A percentile compares a stretch with the other conserved stretches of the same genome.
These are phyloP conservation scores for Ceuthmochares aereus DNA, from an alignment of 2,113 vertebrate species.

Conservation along the genomic window DNA sequence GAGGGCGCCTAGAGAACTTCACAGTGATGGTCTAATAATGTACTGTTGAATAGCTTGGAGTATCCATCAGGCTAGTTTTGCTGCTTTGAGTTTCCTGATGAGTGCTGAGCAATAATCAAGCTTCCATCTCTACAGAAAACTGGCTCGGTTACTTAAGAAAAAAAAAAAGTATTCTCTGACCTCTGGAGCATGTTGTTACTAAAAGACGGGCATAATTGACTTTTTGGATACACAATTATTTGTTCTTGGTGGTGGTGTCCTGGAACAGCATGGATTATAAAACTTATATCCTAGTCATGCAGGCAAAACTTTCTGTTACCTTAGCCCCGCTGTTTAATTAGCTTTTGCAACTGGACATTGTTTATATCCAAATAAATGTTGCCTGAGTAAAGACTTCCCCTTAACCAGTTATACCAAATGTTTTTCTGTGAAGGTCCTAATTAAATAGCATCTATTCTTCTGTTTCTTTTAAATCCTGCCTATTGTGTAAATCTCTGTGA, in stretches of 20 bases:
- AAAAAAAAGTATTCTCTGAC: constrained; percentile 9
- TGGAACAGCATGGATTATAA: constrained; percentile 41
- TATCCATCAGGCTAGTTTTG: not conserved
- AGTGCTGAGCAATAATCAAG: not conserved
- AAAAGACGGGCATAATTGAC: constrained; percentile 30
- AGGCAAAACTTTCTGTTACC: constrained; percentile 38
- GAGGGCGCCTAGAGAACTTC: not conserved
- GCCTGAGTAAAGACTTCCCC: constrained; percentile 30
- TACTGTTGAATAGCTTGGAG: not conserved
- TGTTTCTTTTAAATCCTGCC: constrained; percentile 2
- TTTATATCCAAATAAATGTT: constrained; percentile 50
- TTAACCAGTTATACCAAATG: constrained; percentile 46
- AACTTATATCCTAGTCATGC: constrained; percentile 20
- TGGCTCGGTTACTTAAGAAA: not conserved
- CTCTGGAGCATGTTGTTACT: constrained; percentile 21
- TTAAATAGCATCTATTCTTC: constrained; percentile 25
- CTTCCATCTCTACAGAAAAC: not conserved
- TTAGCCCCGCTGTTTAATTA: constrained; percentile 58
- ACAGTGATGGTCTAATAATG: not conserved
- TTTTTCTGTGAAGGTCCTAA: constrained; percentile 44
- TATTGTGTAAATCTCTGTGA: not conserved
- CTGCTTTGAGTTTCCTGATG: not conserved
- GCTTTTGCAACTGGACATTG: constrained; percentile 48
- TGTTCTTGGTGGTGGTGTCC: not conserved
- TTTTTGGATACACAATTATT: constrained; percentile 26